Conservation (phyloP, 2,888 invertebrate genomes). For the Lepidochitona cinerea region DNA sequence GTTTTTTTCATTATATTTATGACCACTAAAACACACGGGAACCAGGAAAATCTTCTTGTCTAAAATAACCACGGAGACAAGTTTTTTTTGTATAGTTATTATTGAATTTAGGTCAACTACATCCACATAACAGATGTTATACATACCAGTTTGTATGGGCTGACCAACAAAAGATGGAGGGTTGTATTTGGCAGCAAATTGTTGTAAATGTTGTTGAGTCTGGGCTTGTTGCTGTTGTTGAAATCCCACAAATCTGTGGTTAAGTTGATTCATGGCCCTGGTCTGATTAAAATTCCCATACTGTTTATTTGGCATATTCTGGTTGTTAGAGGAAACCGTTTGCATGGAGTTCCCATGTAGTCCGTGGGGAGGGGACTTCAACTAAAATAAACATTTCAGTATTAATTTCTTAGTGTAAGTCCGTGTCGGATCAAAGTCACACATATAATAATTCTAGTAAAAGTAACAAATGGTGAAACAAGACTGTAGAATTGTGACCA, state of each 20-base stretch:
- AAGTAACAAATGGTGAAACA: no score
- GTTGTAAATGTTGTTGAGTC: neutral
- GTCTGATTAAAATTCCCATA: slow-evolving; percentile 46
- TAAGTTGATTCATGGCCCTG: slow-evolving; percentile 26
- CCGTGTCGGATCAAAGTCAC: no score
- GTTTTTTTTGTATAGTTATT: no score
- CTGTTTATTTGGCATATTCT: slow-evolving; percentile 44
- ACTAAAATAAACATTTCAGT: slow-evolving; percentile 32
- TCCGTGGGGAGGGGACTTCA: slow-evolving; percentile 54
- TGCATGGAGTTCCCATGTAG: slow-evolving; percentile 33
- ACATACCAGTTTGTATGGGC: slow-evolving; percentile 30
- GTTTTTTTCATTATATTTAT: no score
- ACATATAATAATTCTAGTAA: no score
- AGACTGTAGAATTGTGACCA: no score
- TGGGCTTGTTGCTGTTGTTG: neutral
- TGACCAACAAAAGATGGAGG: slow-evolving; percentile 33
- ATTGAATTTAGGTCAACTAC: no score
- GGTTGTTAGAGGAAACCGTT: slow-evolving; percentile 30
- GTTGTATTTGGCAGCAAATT: slow-evolving; percentile 21
- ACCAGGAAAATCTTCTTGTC: no score
- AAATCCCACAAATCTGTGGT: slow-evolving; percentile 33
- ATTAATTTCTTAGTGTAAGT: neutral
- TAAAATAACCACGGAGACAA: no score
- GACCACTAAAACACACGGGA: no score
- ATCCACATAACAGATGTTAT: no score